Conservation (phyloP, 1,140 invertebrate species). For the Scaptomyza pallida region DNA sequence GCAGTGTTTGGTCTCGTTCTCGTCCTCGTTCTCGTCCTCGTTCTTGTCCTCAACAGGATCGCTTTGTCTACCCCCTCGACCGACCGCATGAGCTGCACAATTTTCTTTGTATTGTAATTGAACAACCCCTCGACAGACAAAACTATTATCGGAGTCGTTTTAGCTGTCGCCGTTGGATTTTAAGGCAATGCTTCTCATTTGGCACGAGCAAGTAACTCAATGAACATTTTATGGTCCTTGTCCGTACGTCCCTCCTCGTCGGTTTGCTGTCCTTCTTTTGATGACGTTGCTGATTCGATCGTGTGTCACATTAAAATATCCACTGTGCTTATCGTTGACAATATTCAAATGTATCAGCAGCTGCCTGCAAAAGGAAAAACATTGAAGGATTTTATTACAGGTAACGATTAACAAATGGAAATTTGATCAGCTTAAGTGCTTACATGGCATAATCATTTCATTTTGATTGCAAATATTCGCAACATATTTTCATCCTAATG, state of each 20-base stretch:
- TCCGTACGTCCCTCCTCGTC: background rate
- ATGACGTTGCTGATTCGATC: conserved; percentile 47
- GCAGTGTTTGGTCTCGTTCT: conserved; percentile 38
- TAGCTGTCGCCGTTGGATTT: background rate
- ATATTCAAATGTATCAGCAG: conserved; percentile 31
- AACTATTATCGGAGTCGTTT: background rate
- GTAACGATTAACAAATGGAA: conserved; percentile 1
- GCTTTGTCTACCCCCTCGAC: conserved; percentile 57
- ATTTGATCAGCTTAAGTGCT: background rate
- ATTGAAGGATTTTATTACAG: conserved; percentile 36
- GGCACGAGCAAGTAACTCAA: conserved; percentile 46
- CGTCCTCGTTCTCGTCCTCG: conserved; percentile 30
- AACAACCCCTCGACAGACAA: conserved; percentile 42
- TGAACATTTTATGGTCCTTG: conserved; percentile 45
- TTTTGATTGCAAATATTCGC: too few species aligned
- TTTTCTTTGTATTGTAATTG: conserved; percentile 37
- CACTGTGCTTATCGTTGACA: conserved; percentile 48
- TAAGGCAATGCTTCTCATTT: conserved; percentile 39
- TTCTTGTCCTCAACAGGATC: conserved; percentile 47
- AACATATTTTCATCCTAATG: too few species aligned
- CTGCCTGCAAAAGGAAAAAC: conserved; percentile 50
- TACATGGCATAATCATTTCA: background rate
- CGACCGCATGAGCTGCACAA: conserved; percentile 50
- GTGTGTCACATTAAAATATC: conserved; percentile 50
- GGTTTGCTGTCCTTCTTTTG: conserved; percentile 4